These are phyloP conservation scores for Caenorhabditis elegans DNA, from an alignment of 1,140 invertebrate species.

Conservation along the genomic window DNA sequence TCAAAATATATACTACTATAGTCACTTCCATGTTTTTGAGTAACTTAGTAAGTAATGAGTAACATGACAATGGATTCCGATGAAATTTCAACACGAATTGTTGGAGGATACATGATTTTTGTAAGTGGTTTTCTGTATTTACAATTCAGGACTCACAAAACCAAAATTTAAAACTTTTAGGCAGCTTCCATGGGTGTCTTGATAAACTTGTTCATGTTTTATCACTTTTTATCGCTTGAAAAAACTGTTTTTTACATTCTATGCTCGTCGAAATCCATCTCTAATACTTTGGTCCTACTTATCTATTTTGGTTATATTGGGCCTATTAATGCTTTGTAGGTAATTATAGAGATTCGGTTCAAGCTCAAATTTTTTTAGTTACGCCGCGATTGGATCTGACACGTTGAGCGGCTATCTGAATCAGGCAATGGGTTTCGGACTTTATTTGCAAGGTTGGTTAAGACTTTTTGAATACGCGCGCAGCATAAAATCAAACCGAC, in stretches of 20 bases:
- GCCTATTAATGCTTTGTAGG: not conserved
- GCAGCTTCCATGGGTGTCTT: not conserved
- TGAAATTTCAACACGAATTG: no score
- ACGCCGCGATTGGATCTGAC: not conserved
- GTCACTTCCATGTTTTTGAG: no score
- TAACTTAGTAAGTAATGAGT: no score
- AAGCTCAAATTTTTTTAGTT: not conserved
- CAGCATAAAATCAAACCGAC: no score
- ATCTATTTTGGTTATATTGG: not conserved
- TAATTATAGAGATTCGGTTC: not conserved
- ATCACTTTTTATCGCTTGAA: not conserved
- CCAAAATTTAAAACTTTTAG: no score
- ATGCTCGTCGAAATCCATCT: not conserved
- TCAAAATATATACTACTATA: no score
- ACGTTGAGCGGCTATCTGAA: not conserved
- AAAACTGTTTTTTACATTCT: not conserved
- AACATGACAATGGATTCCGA: no score
- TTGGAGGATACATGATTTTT: no score
- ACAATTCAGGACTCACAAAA: no score
- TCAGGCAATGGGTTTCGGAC: not conserved
- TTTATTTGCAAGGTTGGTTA: not conserved
- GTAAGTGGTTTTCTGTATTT: no score
- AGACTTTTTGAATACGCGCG: no score
- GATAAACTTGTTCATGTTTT: not conserved
- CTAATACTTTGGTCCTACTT: not conserved